Conservation (phyloP, 2,888 invertebrate species). For the Polyommatus icarus region DNA sequence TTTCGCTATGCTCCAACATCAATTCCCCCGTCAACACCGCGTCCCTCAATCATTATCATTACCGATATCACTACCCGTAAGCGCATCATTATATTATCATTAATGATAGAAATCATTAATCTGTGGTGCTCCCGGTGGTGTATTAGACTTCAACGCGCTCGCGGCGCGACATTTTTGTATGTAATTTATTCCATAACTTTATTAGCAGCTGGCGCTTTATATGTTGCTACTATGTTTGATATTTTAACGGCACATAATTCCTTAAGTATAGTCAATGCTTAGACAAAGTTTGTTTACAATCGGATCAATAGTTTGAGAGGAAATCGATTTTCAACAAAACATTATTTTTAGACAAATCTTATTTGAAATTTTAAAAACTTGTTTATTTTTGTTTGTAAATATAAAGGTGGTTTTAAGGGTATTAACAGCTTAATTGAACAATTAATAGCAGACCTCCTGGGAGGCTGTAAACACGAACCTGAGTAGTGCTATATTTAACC, state of each 20-base stretch:
- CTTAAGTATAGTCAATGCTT: neutral
- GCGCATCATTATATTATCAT: conserved; percentile 5
- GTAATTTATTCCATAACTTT: neutral
- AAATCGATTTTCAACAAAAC: neutral
- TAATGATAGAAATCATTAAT: conserved; percentile 1
- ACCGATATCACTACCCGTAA: conserved; percentile 13
- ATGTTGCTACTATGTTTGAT: neutral
- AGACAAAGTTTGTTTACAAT: neutral
- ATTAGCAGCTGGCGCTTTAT: neutral
- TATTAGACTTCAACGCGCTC: conserved; percentile 8
- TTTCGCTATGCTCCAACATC: neutral
- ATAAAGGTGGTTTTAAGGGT: neutral
- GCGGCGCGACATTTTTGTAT: neutral
- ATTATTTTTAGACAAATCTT: neutral
- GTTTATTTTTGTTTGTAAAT: neutral
- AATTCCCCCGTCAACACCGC: neutral
- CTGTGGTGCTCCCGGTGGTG: neutral
- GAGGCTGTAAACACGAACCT: neutral
- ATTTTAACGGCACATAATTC: neutral
- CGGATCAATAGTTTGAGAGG: neutral
- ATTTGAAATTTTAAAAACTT: neutral
- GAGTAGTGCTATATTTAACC: neutral
- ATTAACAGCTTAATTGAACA: neutral
- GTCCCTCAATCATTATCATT: conserved; percentile 13
- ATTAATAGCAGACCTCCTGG: neutral